These are phyloP conservation scores for Thunnus thynnus DNA, from an alignment of 2,113 vertebrate genomes.

Conservation along the genomic window DNA sequence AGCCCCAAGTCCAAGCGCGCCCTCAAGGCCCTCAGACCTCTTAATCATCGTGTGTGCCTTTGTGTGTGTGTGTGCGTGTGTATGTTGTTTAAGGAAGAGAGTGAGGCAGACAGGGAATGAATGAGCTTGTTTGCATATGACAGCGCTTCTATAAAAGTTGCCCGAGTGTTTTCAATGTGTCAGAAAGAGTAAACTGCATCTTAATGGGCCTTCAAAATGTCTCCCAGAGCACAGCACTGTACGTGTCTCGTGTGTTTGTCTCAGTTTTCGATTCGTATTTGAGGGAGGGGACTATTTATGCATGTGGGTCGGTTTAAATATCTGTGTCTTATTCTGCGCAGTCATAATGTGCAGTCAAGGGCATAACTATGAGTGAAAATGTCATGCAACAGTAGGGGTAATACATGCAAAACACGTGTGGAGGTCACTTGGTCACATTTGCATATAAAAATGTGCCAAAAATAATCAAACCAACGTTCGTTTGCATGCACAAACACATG, in stretches of 20 bases:
- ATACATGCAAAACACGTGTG: conserved; percentile 52
- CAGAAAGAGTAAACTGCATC: conserved; percentile 62
- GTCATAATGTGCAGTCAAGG: conserved; percentile 72
- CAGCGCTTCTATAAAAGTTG: conserved; percentile 70
- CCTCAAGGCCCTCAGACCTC: conserved; percentile 70
- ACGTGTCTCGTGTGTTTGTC: conserved; percentile 12
- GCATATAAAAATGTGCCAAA: conserved; percentile 60
- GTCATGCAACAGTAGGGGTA: conserved; percentile 49
- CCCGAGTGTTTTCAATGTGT: conserved; percentile 61
- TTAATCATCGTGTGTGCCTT: conserved; percentile 73
- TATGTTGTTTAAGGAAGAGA: conserved; percentile 61
- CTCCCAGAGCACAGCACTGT: conserved; percentile 38
- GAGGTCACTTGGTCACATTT: conserved; percentile 68
- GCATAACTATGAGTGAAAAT: conserved; percentile 73
- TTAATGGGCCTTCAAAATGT: conserved; percentile 51
- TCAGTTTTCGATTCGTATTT: conserved; percentile 37
- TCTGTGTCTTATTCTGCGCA: conserved; percentile 46
- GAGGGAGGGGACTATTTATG: conserved; percentile 28
- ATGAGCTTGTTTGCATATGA: conserved; percentile 72
- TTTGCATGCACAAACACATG: conserved; percentile 32
- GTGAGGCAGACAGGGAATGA: conserved; percentile 66
- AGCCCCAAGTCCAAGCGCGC: conserved; percentile 71
- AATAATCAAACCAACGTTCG: conserved; percentile 53
- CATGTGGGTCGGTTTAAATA: conserved; percentile 49
- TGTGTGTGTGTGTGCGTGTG: conserved; percentile 43